Percentiles rank a stretch among this genome's conserved stretches.
phyloP scores from a whole-genome alignment of 2,888 invertebrate species.

The Stramonita haemastoma region DNA sequence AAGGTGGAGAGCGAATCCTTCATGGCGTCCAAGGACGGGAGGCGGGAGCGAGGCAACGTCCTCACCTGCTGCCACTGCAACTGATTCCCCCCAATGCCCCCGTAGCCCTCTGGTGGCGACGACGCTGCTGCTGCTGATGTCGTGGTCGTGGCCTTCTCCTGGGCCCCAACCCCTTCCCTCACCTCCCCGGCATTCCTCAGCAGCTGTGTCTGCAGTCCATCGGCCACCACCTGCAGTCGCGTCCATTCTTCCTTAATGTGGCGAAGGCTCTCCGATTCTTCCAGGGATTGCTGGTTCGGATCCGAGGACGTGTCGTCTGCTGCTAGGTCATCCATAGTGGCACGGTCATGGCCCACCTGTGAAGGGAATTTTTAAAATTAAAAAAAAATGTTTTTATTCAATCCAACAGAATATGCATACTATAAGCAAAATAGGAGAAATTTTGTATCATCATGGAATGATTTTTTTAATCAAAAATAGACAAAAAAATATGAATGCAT shows the following conservation, averaged over 20 bases:
- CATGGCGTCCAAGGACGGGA: constrained; percentile 24
- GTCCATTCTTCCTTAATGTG: constrained; percentile 32
- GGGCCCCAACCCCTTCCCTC: background rate
- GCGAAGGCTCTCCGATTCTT: constrained; percentile 5
- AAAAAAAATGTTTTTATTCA: too few species aligned
- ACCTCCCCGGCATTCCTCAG: background rate
- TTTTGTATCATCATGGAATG: too few species aligned
- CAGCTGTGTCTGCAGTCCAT: constrained; percentile 6
- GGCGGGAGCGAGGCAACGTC: constrained; percentile 15
- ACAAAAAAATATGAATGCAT: too few species aligned
- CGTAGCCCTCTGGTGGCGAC: background rate
- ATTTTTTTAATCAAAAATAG: too few species aligned
- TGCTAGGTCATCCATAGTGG: background rate
- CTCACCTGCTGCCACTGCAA: background rate
- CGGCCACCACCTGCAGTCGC: background rate
- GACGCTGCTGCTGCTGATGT: background rate
- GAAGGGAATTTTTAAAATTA: too few species aligned
- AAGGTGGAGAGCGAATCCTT: background rate
- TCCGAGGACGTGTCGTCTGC: background rate
- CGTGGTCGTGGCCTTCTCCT: too few species aligned
- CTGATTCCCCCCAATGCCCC: background rate
- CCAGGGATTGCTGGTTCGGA: background rate
- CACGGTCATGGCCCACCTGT: constrained; percentile 19
- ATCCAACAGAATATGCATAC: too few species aligned
- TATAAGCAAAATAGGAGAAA: too few species aligned